Base-by-base conservation (phyloP, 2,113 vertebrate genomes). In the Regulus satrapa region DNA sequence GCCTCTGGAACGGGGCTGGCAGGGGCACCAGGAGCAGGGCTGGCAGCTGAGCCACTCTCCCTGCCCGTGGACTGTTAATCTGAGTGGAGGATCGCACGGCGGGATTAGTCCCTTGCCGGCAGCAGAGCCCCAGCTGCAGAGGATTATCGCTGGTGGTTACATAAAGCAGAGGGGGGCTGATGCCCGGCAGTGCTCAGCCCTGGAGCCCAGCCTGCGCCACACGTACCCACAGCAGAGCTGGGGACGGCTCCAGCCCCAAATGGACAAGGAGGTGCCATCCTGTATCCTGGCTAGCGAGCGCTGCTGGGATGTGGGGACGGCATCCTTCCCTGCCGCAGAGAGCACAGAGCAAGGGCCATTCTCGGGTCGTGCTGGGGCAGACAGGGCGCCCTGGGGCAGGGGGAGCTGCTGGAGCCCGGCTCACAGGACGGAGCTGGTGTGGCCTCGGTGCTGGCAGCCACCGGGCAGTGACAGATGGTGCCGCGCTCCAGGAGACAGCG, bases 221-320 rank as follows among this genome's bases (percentile, higher is more conserved):
- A 31, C 5, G 6, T 38, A 23, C 28, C 36, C 3, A 2, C 3
- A 18, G 76, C 4, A 1, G 40, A 64, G 79, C 25, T 8, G 68
- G 68, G 58, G 58, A 17, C 2, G 1, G n/a, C 58, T 62, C 62
- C 66, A 79, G 74, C 54, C 63, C 29, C 11, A 10, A 2, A 16
- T 0, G 48, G 18, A 52, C 16, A 7, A 6, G 3, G 4, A 8
- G 3, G 40, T 6, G n/a, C 34, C 81, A 32, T 8, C 51, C 62
- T 0, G 0, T 2, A 3, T 7, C 14, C 26, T 0, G 3, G 55
- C 67, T 66, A 18, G 14, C 9, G 3, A 40, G 18, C 6, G 1
- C 21, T 0, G 0, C 0, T 1, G 10, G 59, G 51, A 32, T 23
- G 36, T 10, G 4, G 0, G 54, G 21, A 6, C 14, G 0, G 14